Evolutionary conservation across 1,140 invertebrate genomes (phyloP), one percentile per base, ranked within the genome.

Genomic region (Bombus difficillimus): DNA sequence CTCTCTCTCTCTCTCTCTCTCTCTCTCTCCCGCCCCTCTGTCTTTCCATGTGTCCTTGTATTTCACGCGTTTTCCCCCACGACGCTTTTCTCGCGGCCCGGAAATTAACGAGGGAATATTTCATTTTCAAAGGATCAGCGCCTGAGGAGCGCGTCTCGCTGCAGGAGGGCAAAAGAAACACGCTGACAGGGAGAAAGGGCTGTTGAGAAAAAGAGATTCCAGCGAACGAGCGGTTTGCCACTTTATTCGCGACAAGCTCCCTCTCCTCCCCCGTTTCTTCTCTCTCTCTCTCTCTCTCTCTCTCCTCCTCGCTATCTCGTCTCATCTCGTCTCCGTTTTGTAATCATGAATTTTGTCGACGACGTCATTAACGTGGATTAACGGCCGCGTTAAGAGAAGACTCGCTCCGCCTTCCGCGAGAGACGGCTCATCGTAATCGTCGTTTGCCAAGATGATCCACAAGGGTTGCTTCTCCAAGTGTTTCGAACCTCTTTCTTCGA

Each of bases 51-150:
- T 75, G 75, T 86, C 41, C 78, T 80, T 73, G 57, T 81, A 59
- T 85, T 81, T 81, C 71, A 69, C 69, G 69, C 77, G 74, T 82
- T 88, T 86, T 88, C 68, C 85, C 80, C 81, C 39, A 77, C 59
- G 71, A 85, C 84, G 79, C 71, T 85, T 85, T 86, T 81, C 81
- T 88, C 87, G 85, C 59, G 72, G 39, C 37, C 57, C 37, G 74
- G 81, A 84, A 87, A 64, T 88, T 81, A 88, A 88, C 89, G 85
- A 88, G 84, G 79, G 80, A 90, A 79, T 83, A 88, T 84, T 90
- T 88, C 85, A 81, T 86, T 90, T 90, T 88, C 89, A 88, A 90
- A 90, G 87, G 89, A 85, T 84, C 86, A 64, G 37, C 71, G 47
- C 37, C 15, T 41, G 77, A 81, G 79, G 8, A 75, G 32, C 71